Conservation (phyloP, 1,140 invertebrate genomes). For the Melipona quadrifasciata region DNA sequence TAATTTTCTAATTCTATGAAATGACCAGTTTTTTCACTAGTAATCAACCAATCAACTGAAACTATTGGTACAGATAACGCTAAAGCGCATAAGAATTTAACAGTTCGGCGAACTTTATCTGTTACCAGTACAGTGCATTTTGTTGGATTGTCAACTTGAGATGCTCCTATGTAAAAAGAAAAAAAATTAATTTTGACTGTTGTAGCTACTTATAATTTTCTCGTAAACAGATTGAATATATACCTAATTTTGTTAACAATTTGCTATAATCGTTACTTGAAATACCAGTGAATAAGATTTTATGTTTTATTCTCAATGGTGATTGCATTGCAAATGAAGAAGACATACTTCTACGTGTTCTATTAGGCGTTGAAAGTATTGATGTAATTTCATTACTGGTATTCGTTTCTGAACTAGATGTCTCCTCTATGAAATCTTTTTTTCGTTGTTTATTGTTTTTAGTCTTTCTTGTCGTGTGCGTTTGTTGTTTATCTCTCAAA, state of each 20-base stretch:
- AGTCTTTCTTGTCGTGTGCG: neutral
- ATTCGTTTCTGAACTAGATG: neutral
- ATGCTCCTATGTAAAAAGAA: slow-evolving; percentile 71
- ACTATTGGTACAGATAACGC: slow-evolving; percentile 79
- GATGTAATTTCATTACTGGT: slow-evolving; percentile 4
- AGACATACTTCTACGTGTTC: slow-evolving; percentile 26
- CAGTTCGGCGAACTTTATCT: slow-evolving; percentile 81
- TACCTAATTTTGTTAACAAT: slow-evolving; percentile 66
- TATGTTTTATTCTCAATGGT: slow-evolving; percentile 43
- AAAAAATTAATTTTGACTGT: neutral
- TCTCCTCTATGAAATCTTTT: neutral
- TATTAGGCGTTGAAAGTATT: slow-evolving; percentile 1
- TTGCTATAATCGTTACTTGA: slow-evolving; percentile 47
- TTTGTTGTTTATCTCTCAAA: neutral
- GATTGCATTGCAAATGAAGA: neutral
- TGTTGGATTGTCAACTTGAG: slow-evolving; percentile 71
- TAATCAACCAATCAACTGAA: slow-evolving; percentile 77
- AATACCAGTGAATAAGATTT: slow-evolving; percentile 71
- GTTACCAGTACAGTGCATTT: slow-evolving; percentile 80
- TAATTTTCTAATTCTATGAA: slow-evolving; percentile 76
- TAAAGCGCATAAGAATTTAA: slow-evolving; percentile 81
- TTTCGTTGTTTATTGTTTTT: neutral
- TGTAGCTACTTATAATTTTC: neutral
- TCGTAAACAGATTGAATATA: neutral
- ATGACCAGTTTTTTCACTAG: slow-evolving; percentile 66